Base-by-base conservation (phyloP, 2,113 vertebrate genomes). In the Taxidea taxus region DNA sequence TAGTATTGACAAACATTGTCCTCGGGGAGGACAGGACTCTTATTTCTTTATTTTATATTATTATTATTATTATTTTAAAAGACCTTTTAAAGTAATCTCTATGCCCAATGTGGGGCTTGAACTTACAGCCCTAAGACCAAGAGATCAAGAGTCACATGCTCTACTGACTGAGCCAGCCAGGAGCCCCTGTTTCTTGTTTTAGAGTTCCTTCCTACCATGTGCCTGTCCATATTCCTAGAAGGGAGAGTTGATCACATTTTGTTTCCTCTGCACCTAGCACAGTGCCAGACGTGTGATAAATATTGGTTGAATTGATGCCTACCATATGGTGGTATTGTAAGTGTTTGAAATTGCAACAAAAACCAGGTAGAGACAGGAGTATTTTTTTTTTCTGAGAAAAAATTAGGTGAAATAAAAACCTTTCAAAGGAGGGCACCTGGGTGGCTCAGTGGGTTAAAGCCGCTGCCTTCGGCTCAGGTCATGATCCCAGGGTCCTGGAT, bases 331-430 rank as follows among this genome's bases (percentile, higher is more conserved):
- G 13, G 68, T 75, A 78, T 60, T 94, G 70, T 42, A 49, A 87
- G 20, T 89, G 49, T 80, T 85, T 70, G 90, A 77, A 88, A 92
- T 96, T 62, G 80, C 68, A 95, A 29, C 84, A 34, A 66, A 90
- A 95, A 84, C 95, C 81, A 97, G 84, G 37, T 94, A 66, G 82
- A 68, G 49, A 37, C 72, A 11, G 82, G 49, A 68, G 13, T 13
- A 58, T 70, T 82, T 95, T 70, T 92, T 95, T 97, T 90, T 96
- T 74, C 66, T 39, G 47, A 56, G 42, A 39, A 12, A 47, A 68
- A 66, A 89, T n/a, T 70, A 29, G n/a, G 34, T 58, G 47, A 92
- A 92, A 89, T 54, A n/a, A n/a, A n/a, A n/a, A n/a, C n/a, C n/a
- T n/a, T n/a, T n/a, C n/a, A n/a, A n/a, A n/a, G n/a, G n/a, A n/a